Conservation (phyloP, 2,888 invertebrate genomes). For the Thumatha senex region DNA sequence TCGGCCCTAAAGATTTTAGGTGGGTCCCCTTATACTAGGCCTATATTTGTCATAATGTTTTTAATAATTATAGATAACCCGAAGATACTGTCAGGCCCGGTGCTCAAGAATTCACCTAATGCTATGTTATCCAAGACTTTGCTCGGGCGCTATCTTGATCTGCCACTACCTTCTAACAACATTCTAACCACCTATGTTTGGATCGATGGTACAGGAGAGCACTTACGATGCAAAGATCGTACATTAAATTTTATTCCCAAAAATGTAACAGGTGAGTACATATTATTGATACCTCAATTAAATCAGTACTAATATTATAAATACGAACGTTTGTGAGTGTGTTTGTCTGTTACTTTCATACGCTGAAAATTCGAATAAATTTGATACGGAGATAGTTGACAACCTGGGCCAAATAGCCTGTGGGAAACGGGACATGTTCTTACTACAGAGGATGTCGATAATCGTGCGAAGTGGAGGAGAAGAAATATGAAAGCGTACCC, state of each 20-base stretch:
- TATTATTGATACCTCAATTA: no score
- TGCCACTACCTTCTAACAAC: conserved; percentile 90
- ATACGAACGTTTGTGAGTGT: no score
- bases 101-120: conserved; percentile 89
- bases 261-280: conserved; percentile 86
- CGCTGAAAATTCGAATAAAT: no score
- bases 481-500: no score
- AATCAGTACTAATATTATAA: no score
- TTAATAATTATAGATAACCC: conserved; percentile 64
- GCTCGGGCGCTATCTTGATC: conserved; percentile 87
- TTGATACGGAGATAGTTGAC: no score
- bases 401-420: no score
- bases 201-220: conserved; percentile 97
- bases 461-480: no score
- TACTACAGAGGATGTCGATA: no score
- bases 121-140: conserved; percentile 91
- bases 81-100: conserved; percentile 75
- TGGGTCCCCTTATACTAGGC: no score
- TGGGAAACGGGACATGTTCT: no score
- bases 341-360: no score
- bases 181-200: conserved; percentile 95
- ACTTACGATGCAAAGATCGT: conserved; percentile 93
- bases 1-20: conserved; percentile 14
- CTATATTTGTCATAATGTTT: neutral
- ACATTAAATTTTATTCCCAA: conserved; percentile 93